A percentile compares a stretch with the other conserved stretches of the same genome.
phyloP scores from a whole-genome alignment of 2,797 vertebrate genomes.

The Serranus cabrilla region DNA sequence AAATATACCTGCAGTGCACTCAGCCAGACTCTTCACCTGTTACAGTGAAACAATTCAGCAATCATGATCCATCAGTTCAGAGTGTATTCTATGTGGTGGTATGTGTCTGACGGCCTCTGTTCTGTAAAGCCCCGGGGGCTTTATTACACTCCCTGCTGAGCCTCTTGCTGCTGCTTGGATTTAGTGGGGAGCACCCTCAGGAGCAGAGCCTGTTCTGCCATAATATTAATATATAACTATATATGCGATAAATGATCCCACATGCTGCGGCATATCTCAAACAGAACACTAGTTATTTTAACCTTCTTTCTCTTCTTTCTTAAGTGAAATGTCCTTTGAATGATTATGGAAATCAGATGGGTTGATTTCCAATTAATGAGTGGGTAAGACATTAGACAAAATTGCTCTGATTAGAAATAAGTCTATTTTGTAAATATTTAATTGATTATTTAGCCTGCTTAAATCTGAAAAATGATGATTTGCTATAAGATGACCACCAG shows the following conservation, averaged over 20 bases:
- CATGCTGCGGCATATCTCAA: constrained; percentile 10
- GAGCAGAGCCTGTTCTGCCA: constrained; percentile 14
- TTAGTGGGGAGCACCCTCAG: neutral
- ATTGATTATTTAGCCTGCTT: neutral
- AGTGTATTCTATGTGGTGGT: constrained; percentile 17
- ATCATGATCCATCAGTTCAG: constrained; percentile 19
- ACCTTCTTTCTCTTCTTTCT: neutral
- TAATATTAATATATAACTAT: constrained; percentile 34
- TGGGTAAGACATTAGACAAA: neutral
- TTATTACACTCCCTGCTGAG: constrained; percentile 10
- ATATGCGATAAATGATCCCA: constrained; percentile 18
- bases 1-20: no score
- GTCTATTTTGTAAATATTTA: neutral
- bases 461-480: neutral
- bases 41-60: constrained; percentile 10
- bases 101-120: constrained; percentile 19
- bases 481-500: neutral
- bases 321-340: constrained; percentile 19
- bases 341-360: neutral
- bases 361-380: constrained; percentile 17
- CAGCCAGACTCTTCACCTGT: neutral
- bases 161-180: constrained; percentile 15
- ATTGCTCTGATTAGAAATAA: no score
- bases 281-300: constrained; percentile 18
- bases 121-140: constrained; percentile 4